Evolutionary conservation across 2,113 vertebrate species (phyloP), one percentile per base, ranked within the genome.

Genomic region (Lepus americanus): DNA sequence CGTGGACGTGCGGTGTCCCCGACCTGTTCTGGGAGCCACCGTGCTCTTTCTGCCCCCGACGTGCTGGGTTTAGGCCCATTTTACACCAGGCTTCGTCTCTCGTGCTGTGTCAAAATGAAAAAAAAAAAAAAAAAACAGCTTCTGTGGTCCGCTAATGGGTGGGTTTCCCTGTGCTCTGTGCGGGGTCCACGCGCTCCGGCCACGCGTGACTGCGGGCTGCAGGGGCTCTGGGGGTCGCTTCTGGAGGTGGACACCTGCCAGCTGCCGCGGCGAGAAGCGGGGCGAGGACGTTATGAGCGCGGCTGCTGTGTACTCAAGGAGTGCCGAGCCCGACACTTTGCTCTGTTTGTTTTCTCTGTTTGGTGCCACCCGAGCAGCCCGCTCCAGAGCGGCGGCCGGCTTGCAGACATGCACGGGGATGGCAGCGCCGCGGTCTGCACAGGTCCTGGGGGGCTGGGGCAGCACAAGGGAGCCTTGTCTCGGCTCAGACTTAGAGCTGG

Each of bases 301-400:
- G 6, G 61, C 27, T 9, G 4, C 39, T 91, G n/a, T 89, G 84
- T 80, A 72, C 64, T 95, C 44, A 85, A 44, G 89, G 76, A 11
- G 79, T 22, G 84, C 81, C 0, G 36, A 78, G 36, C 29, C 94
- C 49, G 3, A 76, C 89, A 78, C 78, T 90, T 96, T 27, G 90
- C 51, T 20, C 88, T 59, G 59, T 83, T 74, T 55, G 12, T 96
- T 97, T 95, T 97, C 94, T 97, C 89, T 89, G 61, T 83, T 96
- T 96, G 96, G 70, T 97, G 95, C 85, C 74, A 89, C 78, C 67
- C 6, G 90, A 36, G 76, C 61, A 87, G 94, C 2, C 72, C 84
- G 72, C 82, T 73, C 36, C 76, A 90, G 88, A 73, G 51, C 17
- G 31, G 36, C 4, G 59, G 53, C 29, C 27, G n/a, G 61, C 83